phyloP scores from a whole-genome alignment of 2,888 invertebrate genomes.

The Eupithecia exiguata region DNA sequence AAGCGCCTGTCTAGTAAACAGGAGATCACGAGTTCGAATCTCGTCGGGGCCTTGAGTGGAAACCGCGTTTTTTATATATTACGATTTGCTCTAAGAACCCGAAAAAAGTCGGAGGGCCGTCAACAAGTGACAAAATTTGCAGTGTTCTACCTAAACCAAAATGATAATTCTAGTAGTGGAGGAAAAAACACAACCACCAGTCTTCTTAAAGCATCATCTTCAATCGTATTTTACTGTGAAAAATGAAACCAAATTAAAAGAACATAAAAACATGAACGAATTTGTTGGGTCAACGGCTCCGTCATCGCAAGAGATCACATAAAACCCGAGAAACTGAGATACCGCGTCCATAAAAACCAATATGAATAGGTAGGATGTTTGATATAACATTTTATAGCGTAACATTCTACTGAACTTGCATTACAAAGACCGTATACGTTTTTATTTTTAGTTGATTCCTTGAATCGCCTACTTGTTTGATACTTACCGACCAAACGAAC shows the following conservation, averaged over 20 bases:
- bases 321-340: conserved; percentile 74
- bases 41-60: conserved; percentile 70
- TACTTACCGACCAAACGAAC: neutral
- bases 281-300: conserved; percentile 64
- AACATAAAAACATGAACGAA: conserved; percentile 58
- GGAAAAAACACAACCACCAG: neutral
- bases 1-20: conserved; percentile 83
- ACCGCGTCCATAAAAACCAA: conserved; percentile 74
- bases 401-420: conserved; percentile 50
- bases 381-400: conserved; percentile 70
- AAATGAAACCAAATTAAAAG: conserved; percentile 61
- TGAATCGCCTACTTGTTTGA: neutral
- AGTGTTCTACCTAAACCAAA: too few species aligned
- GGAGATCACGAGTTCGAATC: conserved; percentile 82
- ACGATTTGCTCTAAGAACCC: neutral
- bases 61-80: conserved; percentile 7
- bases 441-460: conserved; percentile 4
- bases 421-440: neutral
- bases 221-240: conserved; percentile 6
- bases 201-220: neutral
- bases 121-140: too few species aligned
- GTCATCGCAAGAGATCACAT: conserved; percentile 66
- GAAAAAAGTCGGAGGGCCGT: neutral
- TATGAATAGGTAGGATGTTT: conserved; percentile 74
- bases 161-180: neutral